These are phyloP conservation scores for Phaenicophaeus curvirostris DNA, from an alignment of 2,797 vertebrate genomes.

Conservation along the genomic window DNA sequence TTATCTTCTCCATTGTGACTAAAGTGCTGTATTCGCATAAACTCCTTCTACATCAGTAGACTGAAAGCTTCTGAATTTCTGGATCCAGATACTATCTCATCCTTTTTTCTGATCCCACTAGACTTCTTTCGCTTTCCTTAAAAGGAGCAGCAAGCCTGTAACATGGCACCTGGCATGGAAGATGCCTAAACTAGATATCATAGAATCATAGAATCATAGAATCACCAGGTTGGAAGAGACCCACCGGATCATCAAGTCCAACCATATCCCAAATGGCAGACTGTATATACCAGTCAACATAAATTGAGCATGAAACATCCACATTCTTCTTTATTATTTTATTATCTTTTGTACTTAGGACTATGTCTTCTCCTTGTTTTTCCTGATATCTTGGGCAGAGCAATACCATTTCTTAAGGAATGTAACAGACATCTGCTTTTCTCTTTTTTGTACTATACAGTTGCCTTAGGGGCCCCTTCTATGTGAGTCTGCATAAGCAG, in stretches of 20 bases:
- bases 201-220: too few species aligned
- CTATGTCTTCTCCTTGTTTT: neutral
- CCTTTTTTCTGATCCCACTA: neutral
- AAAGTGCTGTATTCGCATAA: neutral
- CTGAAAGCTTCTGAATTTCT: neutral
- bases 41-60: too few species aligned
- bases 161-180: neutral
- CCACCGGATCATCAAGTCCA: too few species aligned
- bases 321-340: neutral
- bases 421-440: neutral
- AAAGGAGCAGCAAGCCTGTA: neutral
- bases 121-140: neutral
- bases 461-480: neutral
- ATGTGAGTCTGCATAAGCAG: fast-evolving
- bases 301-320: neutral
- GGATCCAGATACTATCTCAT: neutral
- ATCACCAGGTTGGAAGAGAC: too few species aligned
- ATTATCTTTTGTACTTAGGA: neutral
- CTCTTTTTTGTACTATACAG: neutral
- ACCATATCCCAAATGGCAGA: neutral
- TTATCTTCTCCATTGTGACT: neutral
- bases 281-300: neutral
- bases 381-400: neutral
- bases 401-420: fast-evolving
- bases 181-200: neutral